These are phyloP conservation scores for Pedetes capensis DNA, from an alignment of 2,113 vertebrate species.

Conservation along the genomic window DNA sequence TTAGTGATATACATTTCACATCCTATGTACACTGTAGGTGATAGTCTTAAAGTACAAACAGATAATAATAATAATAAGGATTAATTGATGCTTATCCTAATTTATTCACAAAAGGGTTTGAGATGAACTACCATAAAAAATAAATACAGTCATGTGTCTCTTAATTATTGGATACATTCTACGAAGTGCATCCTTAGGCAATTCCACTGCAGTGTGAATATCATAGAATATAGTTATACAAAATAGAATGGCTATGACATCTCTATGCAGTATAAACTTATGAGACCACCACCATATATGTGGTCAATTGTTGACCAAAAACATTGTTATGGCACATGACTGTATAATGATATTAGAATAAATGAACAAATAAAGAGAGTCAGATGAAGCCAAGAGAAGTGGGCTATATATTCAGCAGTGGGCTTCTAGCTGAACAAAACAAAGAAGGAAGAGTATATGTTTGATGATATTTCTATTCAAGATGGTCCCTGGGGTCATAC, in stretches of 20 bases:
- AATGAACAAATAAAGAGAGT: not conserved
- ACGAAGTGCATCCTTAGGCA: not conserved
- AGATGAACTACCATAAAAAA: not conserved
- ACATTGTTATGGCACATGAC: not conserved
- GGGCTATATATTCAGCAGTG: not conserved
- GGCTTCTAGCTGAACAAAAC: not conserved
- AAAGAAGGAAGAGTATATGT: not conserved
- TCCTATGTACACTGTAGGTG: not conserved
- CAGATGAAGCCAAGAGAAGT: not conserved
- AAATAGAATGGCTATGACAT: not conserved
- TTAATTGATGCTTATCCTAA: not conserved
- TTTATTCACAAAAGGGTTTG: constrained; percentile 1
- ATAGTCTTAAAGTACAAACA: not conserved
- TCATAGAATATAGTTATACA: not conserved
- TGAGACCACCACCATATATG: not conserved
- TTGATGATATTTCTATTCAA: not conserved
- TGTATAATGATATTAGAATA: not conserved
- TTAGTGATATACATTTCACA: not conserved
- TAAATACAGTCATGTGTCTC: not conserved
- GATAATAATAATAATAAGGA: not conserved
- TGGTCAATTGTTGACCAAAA: not conserved
- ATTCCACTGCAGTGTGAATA: not conserved
- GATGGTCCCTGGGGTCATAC: not conserved
- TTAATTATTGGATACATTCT: not conserved
- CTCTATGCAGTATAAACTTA: too few relatives aligned